Evolutionary conservation across 2,888 invertebrate species (phyloP).

Genomic region (Lucinisca nassula): DNA sequence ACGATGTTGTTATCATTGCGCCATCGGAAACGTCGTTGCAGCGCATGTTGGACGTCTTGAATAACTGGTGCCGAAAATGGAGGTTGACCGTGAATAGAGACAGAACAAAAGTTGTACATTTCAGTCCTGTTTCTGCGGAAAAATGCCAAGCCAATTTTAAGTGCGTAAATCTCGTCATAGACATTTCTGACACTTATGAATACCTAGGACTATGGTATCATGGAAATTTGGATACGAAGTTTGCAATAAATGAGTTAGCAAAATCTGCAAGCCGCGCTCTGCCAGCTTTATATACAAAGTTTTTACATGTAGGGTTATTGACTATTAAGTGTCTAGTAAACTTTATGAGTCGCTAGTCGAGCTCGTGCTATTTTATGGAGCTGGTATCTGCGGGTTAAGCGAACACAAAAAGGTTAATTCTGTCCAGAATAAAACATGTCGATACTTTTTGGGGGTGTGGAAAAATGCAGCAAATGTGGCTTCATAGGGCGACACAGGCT

Average conservation of each 20-base stretch:
- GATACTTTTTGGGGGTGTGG: slow-evolving; percentile 11
- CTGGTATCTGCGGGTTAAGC: slow-evolving; percentile 28
- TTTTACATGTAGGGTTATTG: slow-evolving; percentile 24
- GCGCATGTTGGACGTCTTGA: slow-evolving; percentile 18
- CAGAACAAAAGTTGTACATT: slow-evolving; percentile 25
- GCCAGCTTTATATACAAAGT: slow-evolving; percentile 23
- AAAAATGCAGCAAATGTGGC: slow-evolving; percentile 27
- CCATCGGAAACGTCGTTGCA: slow-evolving; percentile 1
- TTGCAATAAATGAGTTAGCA: slow-evolving; percentile 24
- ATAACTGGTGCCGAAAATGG: slow-evolving; percentile 31
- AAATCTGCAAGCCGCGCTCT: slow-evolving; percentile 44
- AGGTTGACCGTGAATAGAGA: slow-evolving; percentile 23
- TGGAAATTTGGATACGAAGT: slow-evolving; percentile 11
- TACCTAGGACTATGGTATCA: slow-evolving; percentile 52
- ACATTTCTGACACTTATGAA: slow-evolving; percentile 18
- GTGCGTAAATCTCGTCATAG: neutral
- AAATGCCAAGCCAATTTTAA: neutral
- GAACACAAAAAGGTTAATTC: slow-evolving; percentile 16
- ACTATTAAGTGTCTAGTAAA: slow-evolving; percentile 18
- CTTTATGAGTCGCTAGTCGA: slow-evolving; percentile 30
- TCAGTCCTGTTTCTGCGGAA: neutral
- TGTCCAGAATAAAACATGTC: slow-evolving; percentile 24
- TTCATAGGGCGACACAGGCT: slow-evolving; percentile 30
- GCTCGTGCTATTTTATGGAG: slow-evolving; percentile 35
- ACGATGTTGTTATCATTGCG: slow-evolving; percentile 8